Evolutionary conservation across 2,797 vertebrate genomes (phyloP), one percentile per base, ranked within the genome.

Genomic region (Distichodus sexfasciatus): DNA sequence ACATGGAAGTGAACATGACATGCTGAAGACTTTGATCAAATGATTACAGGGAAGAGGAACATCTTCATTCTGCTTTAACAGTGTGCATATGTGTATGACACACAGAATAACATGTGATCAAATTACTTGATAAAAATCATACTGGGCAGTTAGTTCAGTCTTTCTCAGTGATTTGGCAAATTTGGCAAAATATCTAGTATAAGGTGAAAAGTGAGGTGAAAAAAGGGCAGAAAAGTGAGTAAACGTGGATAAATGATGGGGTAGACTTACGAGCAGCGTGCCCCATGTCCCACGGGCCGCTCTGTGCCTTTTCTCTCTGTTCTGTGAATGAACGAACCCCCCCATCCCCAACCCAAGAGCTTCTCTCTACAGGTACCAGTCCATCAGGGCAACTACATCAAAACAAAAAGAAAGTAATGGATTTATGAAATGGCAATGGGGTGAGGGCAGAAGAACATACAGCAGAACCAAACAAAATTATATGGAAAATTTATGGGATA

Each of bases 391-490:
- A 77, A 71, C 77, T 79, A 65, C 77, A 69, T 72, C 67, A 77
- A 66, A 75, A 75, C 66, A 72, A 78, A 81, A 50, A 75, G 50
- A 73, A 76, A 69, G 74, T 40, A 62, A 72, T 72, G 75, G 73
- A 74, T 51, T 50, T 61, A 69, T 77, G 77, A 74, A 67, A 76
- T 70, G 73, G 71, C 50, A 67, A 79, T 70, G 70, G 46, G 71
- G 59, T 33, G 62, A 73, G 29, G 31, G 65, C 14, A 51, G 64
- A 60, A 28, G 4, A 68, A 55, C 60, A 69, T 35, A 66, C 44
- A 74, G 59, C 57, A 69, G 63, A 74, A 61, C 15, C 64, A 63
- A 50, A 73, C 36, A 8, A n/a, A n/a, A n/a, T n/a, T n/a, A n/a
- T n/a, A n/a, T 10, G 41, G 60, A 46, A 50, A 51, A 65, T 51